Evolutionary conservation across 2,888 invertebrate genomes (phyloP).

Genomic region (Sialis lutaria): DNA sequence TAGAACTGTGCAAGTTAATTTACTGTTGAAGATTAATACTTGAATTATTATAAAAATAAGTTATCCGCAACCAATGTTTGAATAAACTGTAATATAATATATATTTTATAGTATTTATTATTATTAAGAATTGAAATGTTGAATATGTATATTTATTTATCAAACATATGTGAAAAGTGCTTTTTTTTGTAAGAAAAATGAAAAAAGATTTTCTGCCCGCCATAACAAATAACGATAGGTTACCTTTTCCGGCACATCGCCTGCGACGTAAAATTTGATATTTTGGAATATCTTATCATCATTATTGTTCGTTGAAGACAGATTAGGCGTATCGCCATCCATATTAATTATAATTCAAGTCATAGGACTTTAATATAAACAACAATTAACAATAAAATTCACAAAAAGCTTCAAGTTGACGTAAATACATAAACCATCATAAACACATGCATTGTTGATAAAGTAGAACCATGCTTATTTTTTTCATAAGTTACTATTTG

Average conservation of each 20-base stretch:
- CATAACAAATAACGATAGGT: constrained; percentile 8
- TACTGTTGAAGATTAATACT: too few species aligned
- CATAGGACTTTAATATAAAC: background rate
- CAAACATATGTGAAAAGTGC: too few species aligned
- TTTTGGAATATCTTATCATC: constrained; percentile 56
- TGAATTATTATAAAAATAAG: too few species aligned
- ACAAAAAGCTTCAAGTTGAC: constrained; percentile 1
- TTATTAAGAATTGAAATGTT: too few species aligned
- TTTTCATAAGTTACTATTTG: too few species aligned
- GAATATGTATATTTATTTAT: too few species aligned
- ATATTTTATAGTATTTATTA: too few species aligned
- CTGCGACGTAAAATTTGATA: constrained; percentile 69
- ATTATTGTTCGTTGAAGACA: constrained; percentile 25
- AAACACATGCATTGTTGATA: constrained; percentile 3
- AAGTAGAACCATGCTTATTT: background rate
- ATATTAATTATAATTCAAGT: constrained; percentile 16
- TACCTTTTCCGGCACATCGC: constrained; percentile 59
- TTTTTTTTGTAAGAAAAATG: too few species aligned
- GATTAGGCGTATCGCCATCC: constrained; percentile 21
- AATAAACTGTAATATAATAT: too few species aligned
- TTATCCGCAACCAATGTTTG: too few species aligned
- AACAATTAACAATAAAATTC: background rate
- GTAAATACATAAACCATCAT: constrained; percentile 2
- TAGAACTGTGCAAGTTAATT: background rate
- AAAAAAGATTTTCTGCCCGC: background rate